A percentile compares a stretch with the other conserved stretches of the same genome.
These are phyloP conservation scores for Sphenopsis melanotis DNA, from an alignment of 2,797 vertebrate genomes.

Conservation along the genomic window DNA sequence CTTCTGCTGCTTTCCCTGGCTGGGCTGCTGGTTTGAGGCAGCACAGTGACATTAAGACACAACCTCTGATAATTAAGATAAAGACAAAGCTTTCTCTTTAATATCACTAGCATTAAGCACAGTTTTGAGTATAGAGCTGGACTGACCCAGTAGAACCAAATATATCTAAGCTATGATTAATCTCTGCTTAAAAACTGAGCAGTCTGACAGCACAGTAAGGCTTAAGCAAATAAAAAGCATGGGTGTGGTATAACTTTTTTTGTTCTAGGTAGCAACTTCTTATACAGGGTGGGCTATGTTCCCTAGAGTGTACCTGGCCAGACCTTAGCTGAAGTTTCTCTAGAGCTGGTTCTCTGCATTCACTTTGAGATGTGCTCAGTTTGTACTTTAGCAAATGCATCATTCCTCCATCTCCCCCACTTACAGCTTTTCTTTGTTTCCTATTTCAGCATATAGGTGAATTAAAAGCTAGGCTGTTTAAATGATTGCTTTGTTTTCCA, in stretches of 20 bases:
- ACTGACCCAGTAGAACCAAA: not conserved
- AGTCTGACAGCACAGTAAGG: not conserved
- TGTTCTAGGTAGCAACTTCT: not conserved
- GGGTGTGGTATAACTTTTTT: too few species aligned
- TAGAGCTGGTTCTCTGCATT: not conserved
- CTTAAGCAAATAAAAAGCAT: not conserved
- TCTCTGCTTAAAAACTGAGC: not conserved
- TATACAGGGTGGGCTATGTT: not conserved
- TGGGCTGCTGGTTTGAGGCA: not conserved
- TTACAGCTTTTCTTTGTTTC: not conserved
- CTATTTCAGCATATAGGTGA: not conserved
- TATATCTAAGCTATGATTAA: not conserved
- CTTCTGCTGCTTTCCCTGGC: not conserved
- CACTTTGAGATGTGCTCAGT: not conserved
- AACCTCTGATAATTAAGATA: not conserved
- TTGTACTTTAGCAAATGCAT: not conserved
- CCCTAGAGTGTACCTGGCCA: not conserved
- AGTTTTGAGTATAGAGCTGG: not conserved
- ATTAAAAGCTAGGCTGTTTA: not conserved
- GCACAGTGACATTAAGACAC: not conserved
- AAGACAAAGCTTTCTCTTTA: not conserved
- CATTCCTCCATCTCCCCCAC: not conserved
- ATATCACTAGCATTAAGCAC: not conserved
- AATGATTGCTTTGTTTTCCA: not conserved
- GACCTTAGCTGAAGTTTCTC: not conserved